These are phyloP conservation scores for Monodelphis domestica DNA, from an alignment of 2,797 vertebrate genomes.

Conservation along the genomic window DNA sequence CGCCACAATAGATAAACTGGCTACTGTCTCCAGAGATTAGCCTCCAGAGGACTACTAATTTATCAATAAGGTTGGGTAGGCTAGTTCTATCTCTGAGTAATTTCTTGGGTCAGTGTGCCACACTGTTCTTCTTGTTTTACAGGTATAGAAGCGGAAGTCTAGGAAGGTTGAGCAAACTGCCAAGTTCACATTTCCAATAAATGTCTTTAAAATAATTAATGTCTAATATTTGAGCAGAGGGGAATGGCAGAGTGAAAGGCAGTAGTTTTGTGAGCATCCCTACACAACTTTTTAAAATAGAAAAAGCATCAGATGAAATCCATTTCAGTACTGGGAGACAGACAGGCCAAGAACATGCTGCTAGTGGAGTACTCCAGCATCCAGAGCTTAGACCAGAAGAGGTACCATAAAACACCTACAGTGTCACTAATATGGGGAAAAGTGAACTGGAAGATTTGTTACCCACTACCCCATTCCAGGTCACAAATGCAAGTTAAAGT, in stretches of 20 bases:
- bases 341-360: too few species aligned
- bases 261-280: rapidly evolving
- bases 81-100: neutral
- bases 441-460: neutral
- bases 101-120: neutral
- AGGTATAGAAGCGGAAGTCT: neutral
- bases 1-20: neutral
- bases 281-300: neutral
- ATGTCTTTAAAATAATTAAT: neutral
- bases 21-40: neutral
- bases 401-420: neutral
- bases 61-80: neutral
- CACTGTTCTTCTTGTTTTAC: neutral
- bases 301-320: neutral
- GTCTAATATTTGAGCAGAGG: neutral
- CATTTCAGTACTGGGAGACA: neutral
- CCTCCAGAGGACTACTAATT: neutral
- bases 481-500: neutral
- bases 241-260: neutral
- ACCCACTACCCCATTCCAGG: neutral
- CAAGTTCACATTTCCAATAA: neutral
- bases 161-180: neutral
- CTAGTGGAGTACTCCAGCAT: neutral
- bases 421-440: neutral
- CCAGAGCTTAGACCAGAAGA: neutral